Base-by-base conservation (phyloP, 37 sponge, comb jelly and placozoan species). In the Theonella swinhoei region DNA sequence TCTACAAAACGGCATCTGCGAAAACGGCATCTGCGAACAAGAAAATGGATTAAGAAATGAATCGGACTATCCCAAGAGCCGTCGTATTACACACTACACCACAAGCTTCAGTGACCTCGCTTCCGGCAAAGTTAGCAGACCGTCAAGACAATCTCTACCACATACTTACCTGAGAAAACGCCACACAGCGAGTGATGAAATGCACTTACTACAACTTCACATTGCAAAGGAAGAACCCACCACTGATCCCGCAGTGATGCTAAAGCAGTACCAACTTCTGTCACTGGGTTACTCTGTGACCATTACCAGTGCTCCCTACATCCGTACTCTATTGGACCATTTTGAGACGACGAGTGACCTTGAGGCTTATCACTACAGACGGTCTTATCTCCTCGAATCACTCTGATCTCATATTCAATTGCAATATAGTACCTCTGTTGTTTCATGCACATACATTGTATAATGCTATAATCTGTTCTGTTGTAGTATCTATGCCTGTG, bases 361-460 rank as follows among this genome's bases (percentile, higher is more conserved):
- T 26, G 87, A 86, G 36, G 73, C 35, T 20, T 80, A 72, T 33
- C 70, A 86, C 65, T 86, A 86, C 39, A 69, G 70, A 42, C 59
- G 70, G 11, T 86, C 87, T 0, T 74, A 74, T 26, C 65, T 78
- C 33, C 43, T 60, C 14, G 87, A 86, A 62, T 68, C 85, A n/a
- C n/a, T n/a, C n/a, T n/a, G n/a, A n/a, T n/a, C n/a, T n/a, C n/a
- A n/a, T n/a, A n/a, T n/a, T n/a, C n/a, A n/a, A 80, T 3, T 28
- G 26, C 26, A 58, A 58, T 20, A 58, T 19, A 58, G 60, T 58
- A 58, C 19, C 11, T 5, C 4, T 9, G 26, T 63, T 9, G 8
- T 5, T 7, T 2, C 26, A 1, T 28, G 26, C 26, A 3, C 24
- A 3, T 63, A 63, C 26, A 29, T 63, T 63, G 3, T 1, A 9